Evolutionary conservation across 2,113 vertebrate genomes (phyloP).

Genomic region (Nycticebus coucang): DNA sequence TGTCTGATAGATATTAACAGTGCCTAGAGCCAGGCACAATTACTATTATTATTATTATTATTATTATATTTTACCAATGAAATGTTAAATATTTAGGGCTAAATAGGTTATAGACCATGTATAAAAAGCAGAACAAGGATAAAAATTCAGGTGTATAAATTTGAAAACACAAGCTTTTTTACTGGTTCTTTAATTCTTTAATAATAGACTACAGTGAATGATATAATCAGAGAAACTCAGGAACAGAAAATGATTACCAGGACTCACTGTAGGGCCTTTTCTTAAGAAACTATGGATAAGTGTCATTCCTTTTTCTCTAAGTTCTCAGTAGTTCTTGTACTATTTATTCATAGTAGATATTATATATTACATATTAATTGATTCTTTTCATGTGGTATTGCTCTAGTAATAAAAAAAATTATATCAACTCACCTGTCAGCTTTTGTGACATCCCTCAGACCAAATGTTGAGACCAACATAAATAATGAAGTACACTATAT

Average conservation of each 20-base stretch:
- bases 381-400: slow-evolving; percentile 15
- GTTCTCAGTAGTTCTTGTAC: not conserved
- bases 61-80: not conserved
- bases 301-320: slow-evolving; percentile 15
- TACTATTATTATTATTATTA: slow-evolving; percentile 4
- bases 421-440: not conserved
- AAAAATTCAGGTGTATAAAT: slow-evolving; percentile 36
- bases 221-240: not conserved
- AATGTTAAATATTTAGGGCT: not conserved
- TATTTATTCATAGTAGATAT: slow-evolving; percentile 19
- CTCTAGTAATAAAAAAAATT: slow-evolving; percentile 41
- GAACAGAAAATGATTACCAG: slow-evolving; percentile 8
- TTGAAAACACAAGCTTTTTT: slow-evolving; percentile 14
- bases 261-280: not conserved
- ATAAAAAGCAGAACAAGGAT: slow-evolving; percentile 3
- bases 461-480: slow-evolving; percentile 31
- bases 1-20: not conserved
- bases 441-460: slow-evolving; percentile 1
- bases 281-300: not conserved
- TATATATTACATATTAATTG: not conserved
- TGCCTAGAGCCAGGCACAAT: not conserved
- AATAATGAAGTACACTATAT: slow-evolving; percentile 26
- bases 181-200: slow-evolving; percentile 3
- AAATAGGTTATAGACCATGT: not conserved
- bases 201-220: not conserved